Conservation (phyloP, 1,140 invertebrate genomes). For the Cydia strobilella region DNA sequence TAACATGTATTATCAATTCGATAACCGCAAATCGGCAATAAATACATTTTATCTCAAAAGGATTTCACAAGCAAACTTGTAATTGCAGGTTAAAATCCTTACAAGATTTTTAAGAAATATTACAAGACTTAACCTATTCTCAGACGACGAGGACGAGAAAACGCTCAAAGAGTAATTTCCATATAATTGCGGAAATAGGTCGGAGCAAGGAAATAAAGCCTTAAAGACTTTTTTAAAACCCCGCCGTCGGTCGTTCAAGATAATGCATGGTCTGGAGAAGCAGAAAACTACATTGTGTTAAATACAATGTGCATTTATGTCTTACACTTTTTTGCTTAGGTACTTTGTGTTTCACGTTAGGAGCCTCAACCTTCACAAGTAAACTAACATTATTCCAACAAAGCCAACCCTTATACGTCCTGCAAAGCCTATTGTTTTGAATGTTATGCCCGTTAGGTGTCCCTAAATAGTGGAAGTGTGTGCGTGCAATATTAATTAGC, state of each 20-base stretch:
- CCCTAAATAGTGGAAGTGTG: constrained; percentile 63
- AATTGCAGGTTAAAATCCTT: not conserved
- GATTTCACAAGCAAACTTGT: not conserved
- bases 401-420: constrained; percentile 49
- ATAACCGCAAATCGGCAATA: not conserved
- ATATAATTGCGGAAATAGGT: constrained; percentile 26
- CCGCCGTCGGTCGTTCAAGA: constrained; percentile 16
- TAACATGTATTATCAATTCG: too few species aligned
- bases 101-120: constrained; percentile 9
- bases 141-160: not conserved
- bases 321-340: not conserved
- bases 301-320: constrained; percentile 6
- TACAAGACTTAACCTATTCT: not conserved
- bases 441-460: constrained; percentile 65
- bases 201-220: constrained; percentile 8
- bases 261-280: constrained; percentile 5
- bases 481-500: constrained; percentile 76
- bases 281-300: constrained; percentile 7
- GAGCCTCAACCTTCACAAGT: constrained; percentile 13
- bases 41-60: not conserved
- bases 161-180: constrained; percentile 19
- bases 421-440: constrained; percentile 57
- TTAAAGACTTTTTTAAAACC: constrained; percentile 12
- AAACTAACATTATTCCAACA: constrained; percentile 21
- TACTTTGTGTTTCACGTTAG: constrained; percentile 20